Evolutionary conservation across 2,113 vertebrate genomes (phyloP), one percentile per base, ranked within the genome.

Genomic region (Nicator chloris): DNA sequence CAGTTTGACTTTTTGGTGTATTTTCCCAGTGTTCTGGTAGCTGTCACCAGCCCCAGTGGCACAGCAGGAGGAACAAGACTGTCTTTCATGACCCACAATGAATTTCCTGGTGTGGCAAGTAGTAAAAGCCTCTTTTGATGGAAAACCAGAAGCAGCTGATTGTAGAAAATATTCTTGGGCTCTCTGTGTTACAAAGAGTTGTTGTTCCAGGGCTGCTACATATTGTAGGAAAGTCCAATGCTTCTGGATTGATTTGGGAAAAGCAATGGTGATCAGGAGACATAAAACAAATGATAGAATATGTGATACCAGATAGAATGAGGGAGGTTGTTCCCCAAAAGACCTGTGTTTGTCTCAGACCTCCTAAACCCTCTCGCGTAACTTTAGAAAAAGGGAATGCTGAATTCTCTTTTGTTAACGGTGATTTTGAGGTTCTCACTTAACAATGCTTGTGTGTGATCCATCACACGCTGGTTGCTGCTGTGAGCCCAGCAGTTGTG

Each of bases 91-190:
- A 27, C 49, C 63, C 53, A n/a, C 13, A 1, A 4, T 73, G 47
- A 26, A 35, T 88, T 61, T 81, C 72, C 47, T 82, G 78, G 37
- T 30, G 86, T 89, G 89, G 28, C 45, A 28, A 79, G 45, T 2
- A 23, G 65, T 82, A 75, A 92, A 84, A 92, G 83, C 69, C 72
- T 81, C 86, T 60, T 94, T 85, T 86, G 72, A 65, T 51, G 54
- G 28, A 35, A 69, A 87, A 23, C 11, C 65, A 82, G 90, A 40
- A 56, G 85, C 93, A 93, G 63, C 82, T 94, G 95, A 92, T 78
- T 1, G 26, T 33, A 49, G 54, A 33, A 81, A 79, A 68, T 80
- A 42, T n/a, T 92, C 50, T 40, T 39, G 63, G 42, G 28, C 65
- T 13, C 39, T 61, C 2, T 6, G 2, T 17, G 51, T 82, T 42